phyloP scores from a whole-genome alignment of 2,888 invertebrate species.

The Crepidodera aurea region DNA sequence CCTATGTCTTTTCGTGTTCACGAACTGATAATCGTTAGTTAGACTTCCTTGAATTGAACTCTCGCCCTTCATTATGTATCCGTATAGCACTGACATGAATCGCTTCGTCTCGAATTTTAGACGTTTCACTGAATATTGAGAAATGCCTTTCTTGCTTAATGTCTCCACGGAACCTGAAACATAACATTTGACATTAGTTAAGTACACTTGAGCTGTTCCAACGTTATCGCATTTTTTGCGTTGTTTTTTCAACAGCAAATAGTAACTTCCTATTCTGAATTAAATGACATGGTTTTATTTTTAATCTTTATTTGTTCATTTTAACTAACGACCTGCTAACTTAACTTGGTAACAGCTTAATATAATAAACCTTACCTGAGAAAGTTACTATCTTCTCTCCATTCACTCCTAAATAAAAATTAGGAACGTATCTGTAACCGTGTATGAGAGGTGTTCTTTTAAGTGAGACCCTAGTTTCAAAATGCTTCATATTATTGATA shows the following conservation, averaged over 20 bases:
- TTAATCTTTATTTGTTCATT: no score
- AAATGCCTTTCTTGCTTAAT: slow-evolving; percentile 73
- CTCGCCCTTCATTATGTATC: slow-evolving; percentile 68
- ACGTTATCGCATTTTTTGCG: no score
- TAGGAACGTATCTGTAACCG: slow-evolving; percentile 76
- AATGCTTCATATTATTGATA: slow-evolving; percentile 76
- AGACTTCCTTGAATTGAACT: slow-evolving; percentile 66
- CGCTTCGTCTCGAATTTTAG: slow-evolving; percentile 81
- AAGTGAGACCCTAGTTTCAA: slow-evolving; percentile 71
- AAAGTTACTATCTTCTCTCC: slow-evolving; percentile 76
- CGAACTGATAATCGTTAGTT: slow-evolving; percentile 73
- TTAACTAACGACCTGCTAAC: no score
- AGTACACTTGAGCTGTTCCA: slow-evolving; percentile 17
- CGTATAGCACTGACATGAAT: slow-evolving; percentile 75
- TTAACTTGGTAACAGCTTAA: no score
- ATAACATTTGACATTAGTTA: slow-evolving; percentile 12
- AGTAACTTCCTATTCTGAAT: no score
- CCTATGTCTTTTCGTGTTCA: slow-evolving; percentile 65
- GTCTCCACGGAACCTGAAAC: slow-evolving; percentile 67
- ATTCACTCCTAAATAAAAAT: slow-evolving; percentile 76
- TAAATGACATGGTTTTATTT: no score
- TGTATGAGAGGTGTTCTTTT: slow-evolving; percentile 68
- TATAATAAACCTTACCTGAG: slow-evolving; percentile 65
- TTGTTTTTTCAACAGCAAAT: no score
- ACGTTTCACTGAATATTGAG: slow-evolving; percentile 76